phyloP scores from a whole-genome alignment of 2,113 vertebrate genomes.

The Gadus macrocephalus region DNA sequence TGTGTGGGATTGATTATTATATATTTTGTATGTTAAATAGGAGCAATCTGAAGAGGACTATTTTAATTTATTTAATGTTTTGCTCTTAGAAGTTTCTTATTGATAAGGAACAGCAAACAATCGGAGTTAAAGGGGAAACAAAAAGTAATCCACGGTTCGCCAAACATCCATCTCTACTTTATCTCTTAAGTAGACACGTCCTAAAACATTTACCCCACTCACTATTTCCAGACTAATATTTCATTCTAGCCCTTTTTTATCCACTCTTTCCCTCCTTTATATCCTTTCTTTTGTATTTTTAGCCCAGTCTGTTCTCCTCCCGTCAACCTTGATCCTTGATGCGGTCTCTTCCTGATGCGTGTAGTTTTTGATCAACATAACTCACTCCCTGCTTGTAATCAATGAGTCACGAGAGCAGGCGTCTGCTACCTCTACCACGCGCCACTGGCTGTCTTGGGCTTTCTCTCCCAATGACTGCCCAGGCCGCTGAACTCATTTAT shows the following conservation, averaged over 20 bases:
- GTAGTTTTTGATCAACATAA: constrained; percentile 53
- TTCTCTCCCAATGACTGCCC: constrained; percentile 19
- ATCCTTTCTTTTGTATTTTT: constrained; percentile 31
- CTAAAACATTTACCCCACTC: too few relatives aligned
- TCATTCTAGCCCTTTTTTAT: constrained; percentile 1
- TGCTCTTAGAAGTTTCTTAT: too few relatives aligned
- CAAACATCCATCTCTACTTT: too few relatives aligned
- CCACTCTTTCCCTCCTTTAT: constrained; percentile 27
- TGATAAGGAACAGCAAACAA: too few relatives aligned
- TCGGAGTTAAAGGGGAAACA: too few relatives aligned
- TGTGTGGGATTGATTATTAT: too few relatives aligned
- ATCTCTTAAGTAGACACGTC: too few relatives aligned
- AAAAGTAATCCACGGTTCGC: too few relatives aligned
- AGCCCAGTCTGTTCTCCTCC: constrained; percentile 20
- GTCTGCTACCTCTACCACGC: constrained; percentile 42
- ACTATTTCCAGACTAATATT: too few relatives aligned
- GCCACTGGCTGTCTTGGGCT: constrained; percentile 35
- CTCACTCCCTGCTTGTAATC: constrained; percentile 54
- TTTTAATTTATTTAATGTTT: too few relatives aligned
- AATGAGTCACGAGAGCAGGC: constrained; percentile 64
- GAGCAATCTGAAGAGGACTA: too few relatives aligned
- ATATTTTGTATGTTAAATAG: too few relatives aligned
- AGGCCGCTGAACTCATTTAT: constrained; percentile 21
- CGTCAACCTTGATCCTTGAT: constrained; percentile 58
- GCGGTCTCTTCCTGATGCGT: constrained; percentile 61